A percentile compares a stretch with the other conserved stretches of the same genome.
These are phyloP conservation scores for Drosophila punjabiensis DNA, from an alignment of 1,140 invertebrate species.

Conservation along the genomic window DNA sequence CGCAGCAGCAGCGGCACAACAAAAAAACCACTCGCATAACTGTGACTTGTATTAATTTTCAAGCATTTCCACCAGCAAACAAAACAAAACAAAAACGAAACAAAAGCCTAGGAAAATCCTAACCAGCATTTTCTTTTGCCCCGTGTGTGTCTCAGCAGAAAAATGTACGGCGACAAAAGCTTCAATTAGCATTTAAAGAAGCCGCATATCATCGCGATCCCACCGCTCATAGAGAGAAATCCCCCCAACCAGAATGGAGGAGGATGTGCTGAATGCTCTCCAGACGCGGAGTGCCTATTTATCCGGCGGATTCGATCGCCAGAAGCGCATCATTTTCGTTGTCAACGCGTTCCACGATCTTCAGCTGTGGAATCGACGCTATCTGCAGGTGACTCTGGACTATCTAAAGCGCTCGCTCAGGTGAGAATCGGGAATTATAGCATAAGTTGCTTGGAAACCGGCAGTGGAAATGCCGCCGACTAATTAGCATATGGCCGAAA, in stretches of 20 bases:
- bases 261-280: constrained; percentile 86
- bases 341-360: constrained; percentile 88
- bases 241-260: constrained; percentile 74
- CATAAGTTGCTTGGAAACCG: constrained; percentile 1
- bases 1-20: constrained; percentile 15
- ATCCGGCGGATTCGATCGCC: constrained; percentile 89
- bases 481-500: constrained; percentile 73
- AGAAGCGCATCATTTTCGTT: constrained; percentile 88
- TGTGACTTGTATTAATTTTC: constrained; percentile 81
- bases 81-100: constrained; percentile 23
- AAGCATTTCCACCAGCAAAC: constrained; percentile 39
- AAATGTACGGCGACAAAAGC: constrained; percentile 51
- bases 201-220: constrained; percentile 42
- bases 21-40: constrained; percentile 56
- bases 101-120: constrained; percentile 44
- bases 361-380: constrained; percentile 86
- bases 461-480: constrained; percentile 42
- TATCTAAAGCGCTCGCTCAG: constrained; percentile 88
- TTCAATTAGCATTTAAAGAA: constrained; percentile 63
- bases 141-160: constrained; percentile 42
- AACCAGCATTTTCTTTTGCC: constrained; percentile 38
- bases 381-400: constrained; percentile 87
- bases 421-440: constrained; percentile 82
- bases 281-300: constrained; percentile 87
- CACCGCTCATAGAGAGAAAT: constrained; percentile 9